Conservation (phyloP, 2,797 vertebrate species). For the Clamator glandarius region DNA sequence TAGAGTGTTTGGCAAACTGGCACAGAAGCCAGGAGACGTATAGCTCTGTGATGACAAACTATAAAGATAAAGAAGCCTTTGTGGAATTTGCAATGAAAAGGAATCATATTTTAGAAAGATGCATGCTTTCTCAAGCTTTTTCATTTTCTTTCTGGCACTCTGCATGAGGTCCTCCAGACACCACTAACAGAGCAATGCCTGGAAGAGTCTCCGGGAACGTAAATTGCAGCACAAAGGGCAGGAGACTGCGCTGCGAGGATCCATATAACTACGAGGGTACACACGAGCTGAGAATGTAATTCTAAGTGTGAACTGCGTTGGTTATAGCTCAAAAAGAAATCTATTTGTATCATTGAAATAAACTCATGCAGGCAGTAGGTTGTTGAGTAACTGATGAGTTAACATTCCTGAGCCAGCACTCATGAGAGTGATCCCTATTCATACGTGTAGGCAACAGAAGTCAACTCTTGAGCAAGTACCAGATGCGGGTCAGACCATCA, state of each 20-base stretch:
- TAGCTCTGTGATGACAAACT: neutral
- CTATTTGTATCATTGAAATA: neutral
- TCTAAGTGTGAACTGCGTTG: neutral
- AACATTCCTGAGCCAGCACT: neutral
- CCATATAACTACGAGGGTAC: accelerated
- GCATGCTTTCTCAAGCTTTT: neutral
- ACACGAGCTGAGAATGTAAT: neutral
- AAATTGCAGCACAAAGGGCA: neutral
- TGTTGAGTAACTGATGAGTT: neutral
- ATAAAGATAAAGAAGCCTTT: slow-evolving; percentile 20
- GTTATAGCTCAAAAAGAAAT: neutral
- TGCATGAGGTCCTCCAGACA: neutral
- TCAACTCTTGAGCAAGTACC: neutral
- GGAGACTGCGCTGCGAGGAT: neutral
- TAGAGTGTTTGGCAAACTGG: neutral
- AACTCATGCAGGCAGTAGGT: neutral
- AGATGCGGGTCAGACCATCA: neutral
- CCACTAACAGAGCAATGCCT: neutral
- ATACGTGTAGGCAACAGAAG: neutral
- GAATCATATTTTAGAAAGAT: neutral
- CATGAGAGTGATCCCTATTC: neutral
- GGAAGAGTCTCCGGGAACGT: neutral
- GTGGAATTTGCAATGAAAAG: slow-evolving; percentile 14
- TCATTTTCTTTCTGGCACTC: neutral
- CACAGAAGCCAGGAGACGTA: neutral